phyloP scores from a whole-genome alignment of 2,888 invertebrate species.

The Subacronicta megacephala region DNA sequence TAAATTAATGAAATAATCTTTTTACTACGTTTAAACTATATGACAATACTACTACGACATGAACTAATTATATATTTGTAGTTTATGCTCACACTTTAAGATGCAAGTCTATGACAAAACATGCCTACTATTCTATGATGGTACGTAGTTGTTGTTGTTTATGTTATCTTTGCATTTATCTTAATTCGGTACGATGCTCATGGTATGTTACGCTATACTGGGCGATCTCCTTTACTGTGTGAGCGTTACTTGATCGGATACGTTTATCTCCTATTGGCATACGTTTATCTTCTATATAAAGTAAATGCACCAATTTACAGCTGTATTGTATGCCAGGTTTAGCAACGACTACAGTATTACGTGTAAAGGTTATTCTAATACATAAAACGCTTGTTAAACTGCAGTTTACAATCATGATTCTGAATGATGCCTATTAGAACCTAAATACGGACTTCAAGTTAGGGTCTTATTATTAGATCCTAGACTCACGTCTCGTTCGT shows the following conservation, averaged over 20 bases:
- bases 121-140: too few relatives aligned
- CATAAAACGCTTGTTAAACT: constrained; percentile 4
- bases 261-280: neutral
- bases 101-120: too few relatives aligned
- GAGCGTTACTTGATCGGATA: neutral
- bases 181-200: neutral
- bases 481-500: too few relatives aligned
- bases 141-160: too few relatives aligned
- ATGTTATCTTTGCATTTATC: too few relatives aligned
- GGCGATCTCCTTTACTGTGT: constrained; percentile 2
- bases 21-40: too few relatives aligned
- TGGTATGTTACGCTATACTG: neutral
- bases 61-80: too few relatives aligned
- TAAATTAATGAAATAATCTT: too few relatives aligned
- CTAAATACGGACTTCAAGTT: too few relatives aligned
- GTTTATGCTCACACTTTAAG: too few relatives aligned
- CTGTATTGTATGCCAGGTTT: neutral
- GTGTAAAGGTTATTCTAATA: constrained; percentile 18
- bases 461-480: too few relatives aligned
- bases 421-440: neutral
- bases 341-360: constrained; percentile 5
- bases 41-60: too few relatives aligned
- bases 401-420: constrained; percentile 7
- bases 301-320: constrained; percentile 4
- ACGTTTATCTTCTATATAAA: neutral